A percentile compares a stretch with the other conserved stretches of the same genome.
Evolutionary conservation across 2,797 vertebrate genomes (phyloP).

Genomic region (Chromis chromis): DNA sequence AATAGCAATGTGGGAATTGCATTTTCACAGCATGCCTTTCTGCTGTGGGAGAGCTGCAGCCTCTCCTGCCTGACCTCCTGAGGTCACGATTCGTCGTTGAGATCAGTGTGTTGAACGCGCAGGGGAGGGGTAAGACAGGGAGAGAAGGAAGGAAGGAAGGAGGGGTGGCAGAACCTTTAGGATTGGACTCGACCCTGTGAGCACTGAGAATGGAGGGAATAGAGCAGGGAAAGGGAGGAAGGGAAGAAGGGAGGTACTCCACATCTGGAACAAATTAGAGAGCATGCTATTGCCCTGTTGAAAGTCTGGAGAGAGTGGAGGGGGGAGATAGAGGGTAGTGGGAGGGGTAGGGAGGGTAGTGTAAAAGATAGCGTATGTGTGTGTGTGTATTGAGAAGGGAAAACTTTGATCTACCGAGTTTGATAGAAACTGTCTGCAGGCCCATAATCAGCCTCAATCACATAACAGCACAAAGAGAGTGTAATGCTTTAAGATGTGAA

Average conservation of each 20-base stretch:
- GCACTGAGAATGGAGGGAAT: slow-evolving; percentile 54
- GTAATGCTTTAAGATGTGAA: slow-evolving; percentile 50
- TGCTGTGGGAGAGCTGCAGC: slow-evolving; percentile 42
- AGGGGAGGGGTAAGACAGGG: not conserved
- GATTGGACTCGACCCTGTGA: slow-evolving; percentile 45
- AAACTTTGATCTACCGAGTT: slow-evolving; percentile 67
- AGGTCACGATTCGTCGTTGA: slow-evolving; percentile 57
- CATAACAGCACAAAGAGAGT: slow-evolving; percentile 60
- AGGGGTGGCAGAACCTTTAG: slow-evolving; percentile 34
- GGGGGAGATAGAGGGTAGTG: slow-evolving; percentile 63
- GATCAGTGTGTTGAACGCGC: slow-evolving; percentile 38
- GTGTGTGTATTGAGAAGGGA: slow-evolving; percentile 28
- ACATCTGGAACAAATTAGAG: slow-evolving; percentile 81
- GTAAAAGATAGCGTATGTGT: slow-evolving; percentile 42
- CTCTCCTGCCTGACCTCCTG: slow-evolving; percentile 53
- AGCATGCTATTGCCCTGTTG: slow-evolving; percentile 65
- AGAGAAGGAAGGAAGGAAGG: not conserved
- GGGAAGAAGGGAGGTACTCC: slow-evolving; percentile 55
- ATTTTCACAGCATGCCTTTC: slow-evolving; percentile 61
- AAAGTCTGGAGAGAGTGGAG: slow-evolving; percentile 61
- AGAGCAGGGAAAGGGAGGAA: slow-evolving; percentile 33
- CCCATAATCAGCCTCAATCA: slow-evolving; percentile 68
- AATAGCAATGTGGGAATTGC: slow-evolving; percentile 49
- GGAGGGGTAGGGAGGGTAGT: slow-evolving; percentile 54
- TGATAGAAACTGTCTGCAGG: slow-evolving; percentile 70